Evolutionary conservation across 2,888 invertebrate genomes (phyloP), one percentile per base, ranked within the genome.

Genomic region (Byasa hedistus): DNA sequence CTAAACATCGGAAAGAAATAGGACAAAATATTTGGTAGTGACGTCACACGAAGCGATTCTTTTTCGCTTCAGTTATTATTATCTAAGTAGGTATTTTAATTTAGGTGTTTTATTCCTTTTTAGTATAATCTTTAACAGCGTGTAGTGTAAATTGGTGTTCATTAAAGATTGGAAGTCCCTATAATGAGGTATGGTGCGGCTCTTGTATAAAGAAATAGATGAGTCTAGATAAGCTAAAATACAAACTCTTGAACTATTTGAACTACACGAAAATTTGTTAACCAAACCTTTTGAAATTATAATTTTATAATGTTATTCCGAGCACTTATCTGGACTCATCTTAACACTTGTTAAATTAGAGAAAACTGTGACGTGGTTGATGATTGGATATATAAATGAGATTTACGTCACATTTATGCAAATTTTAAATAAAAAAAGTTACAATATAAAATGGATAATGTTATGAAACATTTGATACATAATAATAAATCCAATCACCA

Each of bases 1-100:
- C 72, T 79, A 72, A 74, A 73, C 69, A 75, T 75, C 69, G 72
- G 70, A 77, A 79, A 76, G 71, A 69, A 76, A 77, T 73, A 77
- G 70, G 77, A 78, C 68, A 78, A 75, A 75, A 76, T 71, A 77
- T 82, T 83, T 80, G 79, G 80, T 80, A 77, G 73, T 74, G 75
- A 75, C 74, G 75, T 68, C 69, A 71, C 69, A 68, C 57, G 60
- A 68, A 68, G 63, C 66, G 32, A 55, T 44, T 22, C 21, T 7
- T 55, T 21, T 48, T 57, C 48, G n/a, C 57, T 64, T 24, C 56
- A 62, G 7, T 65, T 55, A 64, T 59, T 57, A 64, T 66, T 63
- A 59, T 27, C 69, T 67, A 66, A 59, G 17, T 64, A 55, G 54
- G 52, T 57, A 44, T 61, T 63, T 36, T 57, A 61, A 68, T 36